Evolutionary conservation across 1,140 invertebrate species (phyloP).

Genomic region (Formica exsecta): DNA sequence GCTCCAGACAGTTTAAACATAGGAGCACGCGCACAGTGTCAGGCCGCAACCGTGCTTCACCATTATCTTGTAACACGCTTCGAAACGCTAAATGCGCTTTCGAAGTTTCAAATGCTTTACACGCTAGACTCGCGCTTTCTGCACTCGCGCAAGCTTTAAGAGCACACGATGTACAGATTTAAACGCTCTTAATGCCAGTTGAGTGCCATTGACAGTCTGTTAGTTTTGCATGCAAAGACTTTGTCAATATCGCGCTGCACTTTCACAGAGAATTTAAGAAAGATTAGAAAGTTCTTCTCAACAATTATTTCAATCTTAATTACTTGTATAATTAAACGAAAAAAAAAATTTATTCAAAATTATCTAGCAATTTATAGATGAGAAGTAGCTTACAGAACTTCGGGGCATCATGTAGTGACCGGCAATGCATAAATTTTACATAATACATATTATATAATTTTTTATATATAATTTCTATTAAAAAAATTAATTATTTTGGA

Average conservation of each 20-base stretch:
- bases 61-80: constrained; percentile 58
- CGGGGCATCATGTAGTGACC: not conserved
- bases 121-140: constrained; percentile 36
- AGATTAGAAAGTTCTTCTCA: not conserved
- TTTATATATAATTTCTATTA: too few relatives aligned
- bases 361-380: not conserved
- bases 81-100: constrained; percentile 62
- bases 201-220: constrained; percentile 37
- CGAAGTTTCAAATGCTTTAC: constrained; percentile 60
- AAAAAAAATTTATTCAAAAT: not conserved
- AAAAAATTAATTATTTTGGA: too few relatives aligned
- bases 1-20: constrained; percentile 62
- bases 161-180: constrained; percentile 38
- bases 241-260: not conserved
- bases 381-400: not conserved
- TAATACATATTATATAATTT: not conserved
- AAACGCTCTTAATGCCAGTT: constrained; percentile 40
- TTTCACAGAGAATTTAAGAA: not conserved
- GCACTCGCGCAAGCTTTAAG: constrained; percentile 18
- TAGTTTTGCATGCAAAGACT: constrained; percentile 28
- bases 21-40: constrained; percentile 44
- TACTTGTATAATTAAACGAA: too few relatives aligned
- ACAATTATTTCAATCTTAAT: not conserved
- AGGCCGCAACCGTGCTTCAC: constrained; percentile 59
- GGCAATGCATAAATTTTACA: not conserved